Percentiles rank a stretch among this genome's conserved stretches.
These are phyloP conservation scores for Tachina grossa DNA, from an alignment of 2,888 invertebrate species.

Conservation along the genomic window DNA sequence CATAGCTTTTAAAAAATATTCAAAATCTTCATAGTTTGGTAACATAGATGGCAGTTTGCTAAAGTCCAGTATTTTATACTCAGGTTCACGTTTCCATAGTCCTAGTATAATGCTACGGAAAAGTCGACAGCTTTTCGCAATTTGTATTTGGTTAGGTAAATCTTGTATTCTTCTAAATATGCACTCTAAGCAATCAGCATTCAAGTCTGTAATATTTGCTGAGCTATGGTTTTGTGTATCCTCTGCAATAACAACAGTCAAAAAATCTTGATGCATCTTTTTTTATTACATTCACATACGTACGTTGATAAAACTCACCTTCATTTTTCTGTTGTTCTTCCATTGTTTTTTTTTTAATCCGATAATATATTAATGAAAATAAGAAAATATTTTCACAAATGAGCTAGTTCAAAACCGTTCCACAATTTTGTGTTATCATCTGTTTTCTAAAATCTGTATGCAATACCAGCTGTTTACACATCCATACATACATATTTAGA, in stretches of 20 bases:
- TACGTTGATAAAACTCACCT: neutral
- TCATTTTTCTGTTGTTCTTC: conserved; percentile 27
- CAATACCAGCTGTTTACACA: conserved; percentile 43
- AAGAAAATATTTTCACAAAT: conserved; percentile 10
- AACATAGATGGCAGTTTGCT: conserved; percentile 75
- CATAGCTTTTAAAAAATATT: conserved; percentile 75
- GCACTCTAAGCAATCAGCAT: conserved; percentile 77
- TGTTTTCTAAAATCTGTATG: conserved; percentile 3
- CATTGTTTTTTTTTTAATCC: conserved; percentile 29
- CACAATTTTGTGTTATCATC: neutral
- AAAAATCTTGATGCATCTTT: neutral
- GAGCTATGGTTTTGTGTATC: conserved; percentile 1
- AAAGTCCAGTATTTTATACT: conserved; percentile 75
- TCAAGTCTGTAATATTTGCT: conserved; percentile 66
- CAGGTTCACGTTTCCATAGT: conserved; percentile 75
- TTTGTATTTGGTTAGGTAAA: conserved; percentile 75
- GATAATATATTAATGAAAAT: neutral
- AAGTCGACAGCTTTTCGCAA: conserved; percentile 75
- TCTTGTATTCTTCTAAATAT: conserved; percentile 76
- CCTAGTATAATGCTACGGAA: conserved; percentile 73
- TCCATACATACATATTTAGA: conserved; percentile 35
- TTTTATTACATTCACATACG: neutral
- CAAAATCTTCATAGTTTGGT: conserved; percentile 74
- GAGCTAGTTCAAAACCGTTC: conserved; percentile 8
- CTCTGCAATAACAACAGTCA: neutral